These are phyloP conservation scores for Trididemnum nubilum DNA, from an alignment of 23 tunicate genomes.

Conservation along the genomic window DNA sequence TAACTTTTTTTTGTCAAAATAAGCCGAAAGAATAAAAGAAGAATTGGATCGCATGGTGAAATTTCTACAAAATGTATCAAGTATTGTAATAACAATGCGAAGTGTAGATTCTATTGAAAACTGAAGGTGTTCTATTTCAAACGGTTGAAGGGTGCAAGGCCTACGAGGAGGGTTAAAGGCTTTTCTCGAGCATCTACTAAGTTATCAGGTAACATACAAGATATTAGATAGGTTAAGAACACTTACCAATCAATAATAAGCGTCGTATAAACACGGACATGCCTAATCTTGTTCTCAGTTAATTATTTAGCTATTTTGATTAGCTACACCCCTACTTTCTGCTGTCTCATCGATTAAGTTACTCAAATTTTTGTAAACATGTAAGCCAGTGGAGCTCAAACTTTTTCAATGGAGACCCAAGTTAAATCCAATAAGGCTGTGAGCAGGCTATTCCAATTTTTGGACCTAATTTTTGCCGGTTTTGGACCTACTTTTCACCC, in stretches of 20 bases:
- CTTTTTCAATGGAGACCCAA: no score
- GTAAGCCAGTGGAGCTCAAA: no score
- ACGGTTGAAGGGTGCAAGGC: not conserved
- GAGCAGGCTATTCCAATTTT: no score
- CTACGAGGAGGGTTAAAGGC: not conserved
- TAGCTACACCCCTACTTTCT: no score
- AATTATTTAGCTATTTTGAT: not conserved
- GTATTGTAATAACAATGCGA: not conserved
- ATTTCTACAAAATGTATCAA: not conserved
- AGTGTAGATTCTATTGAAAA: not conserved
- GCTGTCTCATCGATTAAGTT: no score
- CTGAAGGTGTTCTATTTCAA: not conserved
- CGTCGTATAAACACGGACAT: conserved; percentile 3
- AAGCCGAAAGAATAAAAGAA: no score
- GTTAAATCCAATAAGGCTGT: no score
- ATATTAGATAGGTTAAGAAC: not conserved
- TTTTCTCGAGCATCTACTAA: not conserved
- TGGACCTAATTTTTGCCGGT: no score
- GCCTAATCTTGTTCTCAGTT: not conserved
- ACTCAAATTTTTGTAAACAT: no score
- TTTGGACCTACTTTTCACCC: no score
- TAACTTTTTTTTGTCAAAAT: no score
- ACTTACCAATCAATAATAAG: not conserved
- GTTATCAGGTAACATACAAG: conserved; percentile 3
- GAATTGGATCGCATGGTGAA: no score